Conservation (phyloP, 2,113 vertebrate genomes). For the Cettia cetti region DNA sequence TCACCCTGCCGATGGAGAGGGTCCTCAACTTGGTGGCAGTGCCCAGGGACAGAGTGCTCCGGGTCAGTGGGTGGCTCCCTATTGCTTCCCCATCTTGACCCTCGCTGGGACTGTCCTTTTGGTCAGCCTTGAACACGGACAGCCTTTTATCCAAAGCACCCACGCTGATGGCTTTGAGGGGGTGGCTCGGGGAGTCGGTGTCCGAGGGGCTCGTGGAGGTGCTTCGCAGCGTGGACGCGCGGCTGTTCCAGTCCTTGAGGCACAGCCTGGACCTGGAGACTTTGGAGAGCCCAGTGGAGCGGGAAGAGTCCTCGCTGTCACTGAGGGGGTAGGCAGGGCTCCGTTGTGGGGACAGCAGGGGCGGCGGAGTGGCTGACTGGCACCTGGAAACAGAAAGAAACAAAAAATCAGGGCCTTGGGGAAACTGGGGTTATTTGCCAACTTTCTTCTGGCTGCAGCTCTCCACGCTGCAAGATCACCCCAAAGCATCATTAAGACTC, state of each 20-base stretch:
- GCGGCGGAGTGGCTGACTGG: slow-evolving; percentile 86
- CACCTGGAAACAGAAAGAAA: slow-evolving; percentile 80
- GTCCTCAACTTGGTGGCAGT: slow-evolving; percentile 73
- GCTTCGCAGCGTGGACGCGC: slow-evolving; percentile 63
- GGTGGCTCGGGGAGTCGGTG: slow-evolving; percentile 65
- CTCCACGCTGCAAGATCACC: background rate
- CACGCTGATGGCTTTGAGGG: slow-evolving; percentile 84
- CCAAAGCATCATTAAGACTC: background rate
- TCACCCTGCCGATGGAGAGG: slow-evolving; percentile 75
- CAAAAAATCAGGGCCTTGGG: slow-evolving; percentile 7
- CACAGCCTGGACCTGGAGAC: slow-evolving; percentile 75
- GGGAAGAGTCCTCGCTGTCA: slow-evolving; percentile 80
- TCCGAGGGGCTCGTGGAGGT: slow-evolving; percentile 68
- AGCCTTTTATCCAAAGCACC: slow-evolving; percentile 86
- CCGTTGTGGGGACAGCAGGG: slow-evolving; percentile 78
- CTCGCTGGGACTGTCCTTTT: slow-evolving; percentile 72
- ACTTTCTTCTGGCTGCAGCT: background rate
- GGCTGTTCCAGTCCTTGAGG: slow-evolving; percentile 78
- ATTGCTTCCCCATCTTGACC: slow-evolving; percentile 66
- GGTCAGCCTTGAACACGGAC: slow-evolving; percentile 78
- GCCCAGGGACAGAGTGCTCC: slow-evolving; percentile 83
- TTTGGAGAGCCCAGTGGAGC: slow-evolving; percentile 72
- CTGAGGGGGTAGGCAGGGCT: slow-evolving; percentile 79
- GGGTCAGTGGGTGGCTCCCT: slow-evolving; percentile 72
- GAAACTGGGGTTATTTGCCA: background rate